Percentiles rank a stretch among this genome's conserved stretches.
Conservation (phyloP, 2,888 invertebrate species). For the Timema cristinae region DNA sequence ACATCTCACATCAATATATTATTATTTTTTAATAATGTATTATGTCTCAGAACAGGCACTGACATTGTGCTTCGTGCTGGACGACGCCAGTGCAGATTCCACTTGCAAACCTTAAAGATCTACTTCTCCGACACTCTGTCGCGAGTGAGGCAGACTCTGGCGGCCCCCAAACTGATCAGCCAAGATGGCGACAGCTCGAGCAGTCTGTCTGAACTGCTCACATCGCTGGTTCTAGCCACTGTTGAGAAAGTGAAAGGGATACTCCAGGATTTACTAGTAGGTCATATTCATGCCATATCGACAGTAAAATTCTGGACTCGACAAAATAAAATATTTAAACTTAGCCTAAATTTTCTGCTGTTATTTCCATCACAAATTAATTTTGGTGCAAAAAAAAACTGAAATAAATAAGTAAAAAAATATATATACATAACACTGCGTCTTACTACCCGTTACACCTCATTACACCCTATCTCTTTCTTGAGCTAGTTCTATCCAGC, state of each 20-base stretch:
- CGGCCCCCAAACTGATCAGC: constrained; percentile 57
- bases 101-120: constrained; percentile 70
- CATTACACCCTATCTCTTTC: no score
- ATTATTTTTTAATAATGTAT: constrained; percentile 19
- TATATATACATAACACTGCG: neutral
- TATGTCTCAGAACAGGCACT: constrained; percentile 58
- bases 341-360: neutral
- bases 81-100: constrained; percentile 69
- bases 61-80: constrained; percentile 73
- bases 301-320: no score
- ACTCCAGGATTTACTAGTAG: constrained; percentile 74
- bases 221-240: constrained; percentile 72
- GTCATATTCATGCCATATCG: constrained; percentile 25
- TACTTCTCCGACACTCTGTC: constrained; percentile 79
- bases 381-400: neutral
- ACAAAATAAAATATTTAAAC: constrained; percentile 12
- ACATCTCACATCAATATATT: neutral
- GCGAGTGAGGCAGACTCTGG: constrained; percentile 76
- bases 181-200: constrained; percentile 47
- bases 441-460: no score
- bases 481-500: no score
- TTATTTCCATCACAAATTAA: neutral
- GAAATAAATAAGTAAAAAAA: neutral
- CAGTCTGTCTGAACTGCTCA: constrained; percentile 70
- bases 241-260: constrained; percentile 90